phyloP scores from a whole-genome alignment of 1,140 invertebrate species.

The Arion vulgaris region DNA sequence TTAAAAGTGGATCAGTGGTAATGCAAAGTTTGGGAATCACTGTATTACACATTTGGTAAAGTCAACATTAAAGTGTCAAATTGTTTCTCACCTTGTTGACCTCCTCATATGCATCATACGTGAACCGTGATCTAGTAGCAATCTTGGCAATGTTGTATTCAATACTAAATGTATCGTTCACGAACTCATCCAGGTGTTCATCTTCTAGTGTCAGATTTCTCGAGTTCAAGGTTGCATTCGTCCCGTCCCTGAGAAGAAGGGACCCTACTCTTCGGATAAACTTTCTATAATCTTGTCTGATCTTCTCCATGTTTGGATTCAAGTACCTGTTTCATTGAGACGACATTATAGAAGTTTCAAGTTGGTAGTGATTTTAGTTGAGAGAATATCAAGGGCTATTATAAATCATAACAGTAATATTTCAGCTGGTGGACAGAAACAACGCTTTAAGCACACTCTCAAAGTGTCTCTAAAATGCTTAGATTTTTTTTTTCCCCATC shows the following conservation, averaged over 20 bases:
- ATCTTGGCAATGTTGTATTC: conserved; percentile 1
- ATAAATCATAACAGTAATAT: background rate
- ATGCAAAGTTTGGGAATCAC: no score
- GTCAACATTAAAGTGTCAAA: no score
- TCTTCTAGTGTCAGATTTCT: background rate
- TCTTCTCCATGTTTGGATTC: conserved; percentile 5
- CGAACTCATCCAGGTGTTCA: background rate
- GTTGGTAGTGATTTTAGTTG: background rate
- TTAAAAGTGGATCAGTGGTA: no score
- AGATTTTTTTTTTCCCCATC: no score
- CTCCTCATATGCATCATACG: background rate
- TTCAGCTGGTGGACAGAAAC: background rate
- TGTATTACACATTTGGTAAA: no score
- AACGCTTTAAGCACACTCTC: no score
- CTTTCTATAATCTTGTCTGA: conserved; percentile 8
- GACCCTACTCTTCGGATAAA: conserved; percentile 23
- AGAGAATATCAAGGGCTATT: background rate
- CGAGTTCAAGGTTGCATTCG: background rate
- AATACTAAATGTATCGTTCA: conserved; percentile 20
- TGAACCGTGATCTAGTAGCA: background rate
- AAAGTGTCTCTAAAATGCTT: no score
- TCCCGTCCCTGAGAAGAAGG: conserved; percentile 1
- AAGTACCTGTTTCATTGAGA: conserved; percentile 9
- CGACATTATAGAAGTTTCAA: background rate
- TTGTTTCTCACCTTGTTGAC: conserved; percentile 21